These are phyloP conservation scores for Calliopum simillimum DNA, from an alignment of 2,888 invertebrate species.

Conservation along the genomic window DNA sequence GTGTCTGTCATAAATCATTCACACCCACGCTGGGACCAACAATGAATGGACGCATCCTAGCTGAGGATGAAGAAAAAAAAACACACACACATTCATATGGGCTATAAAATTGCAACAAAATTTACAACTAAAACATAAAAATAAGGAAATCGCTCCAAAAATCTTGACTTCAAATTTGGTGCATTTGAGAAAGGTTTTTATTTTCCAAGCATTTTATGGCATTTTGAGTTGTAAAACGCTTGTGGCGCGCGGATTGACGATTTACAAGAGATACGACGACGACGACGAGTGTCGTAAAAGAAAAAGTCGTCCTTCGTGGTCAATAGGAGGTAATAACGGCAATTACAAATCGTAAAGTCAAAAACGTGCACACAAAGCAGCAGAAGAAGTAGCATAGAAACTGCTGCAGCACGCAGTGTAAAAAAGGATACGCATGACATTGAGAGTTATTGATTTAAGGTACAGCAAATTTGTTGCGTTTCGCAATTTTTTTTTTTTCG, in stretches of 20 bases:
- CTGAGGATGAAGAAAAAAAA: neutral
- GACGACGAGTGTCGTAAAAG: conserved; percentile 10
- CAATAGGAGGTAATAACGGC: conserved; percentile 31
- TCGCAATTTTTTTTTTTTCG: no score
- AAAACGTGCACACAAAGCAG: neutral
- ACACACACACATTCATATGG: neutral
- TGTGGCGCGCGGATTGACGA: conserved; percentile 8
- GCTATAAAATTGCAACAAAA: conserved; percentile 14
- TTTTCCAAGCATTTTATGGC: conserved; percentile 9
- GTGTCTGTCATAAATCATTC: conserved; percentile 18
- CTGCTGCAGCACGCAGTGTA: no score
- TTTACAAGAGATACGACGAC: conserved; percentile 1
- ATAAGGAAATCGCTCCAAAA: conserved; percentile 24
- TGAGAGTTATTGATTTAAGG: no score
- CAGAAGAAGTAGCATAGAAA: no score
- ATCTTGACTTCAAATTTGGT: conserved; percentile 31
- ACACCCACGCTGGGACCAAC: neutral
- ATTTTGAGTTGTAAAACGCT: conserved; percentile 3
- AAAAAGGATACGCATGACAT: no score
- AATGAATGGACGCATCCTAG: neutral
- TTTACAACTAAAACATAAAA: conserved; percentile 25
- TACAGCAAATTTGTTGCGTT: no score
- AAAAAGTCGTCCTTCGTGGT: conserved; percentile 26
- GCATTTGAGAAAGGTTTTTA: conserved; percentile 6
- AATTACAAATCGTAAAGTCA: conserved; percentile 24